phyloP scores from a whole-genome alignment of 1,140 invertebrate species.

The Mylabris phalerata region DNA sequence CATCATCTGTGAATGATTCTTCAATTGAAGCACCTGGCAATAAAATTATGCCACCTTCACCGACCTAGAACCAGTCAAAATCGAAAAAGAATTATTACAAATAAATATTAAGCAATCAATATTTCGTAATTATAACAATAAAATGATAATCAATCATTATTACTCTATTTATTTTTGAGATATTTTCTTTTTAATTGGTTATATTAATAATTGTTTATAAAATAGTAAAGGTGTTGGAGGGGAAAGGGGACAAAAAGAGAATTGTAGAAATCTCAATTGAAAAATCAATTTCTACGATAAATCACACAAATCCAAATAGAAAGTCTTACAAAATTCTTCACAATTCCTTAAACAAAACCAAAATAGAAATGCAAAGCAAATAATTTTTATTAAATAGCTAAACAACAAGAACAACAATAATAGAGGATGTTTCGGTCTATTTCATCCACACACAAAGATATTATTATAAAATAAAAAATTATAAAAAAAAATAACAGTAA shows the following conservation, averaged over 20 bases:
- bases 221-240: too few relatives aligned
- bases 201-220: too few relatives aligned
- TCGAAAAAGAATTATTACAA: neutral
- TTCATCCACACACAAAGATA: neutral
- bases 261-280: too few relatives aligned
- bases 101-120: neutral
- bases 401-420: constrained; percentile 1
- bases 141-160: neutral
- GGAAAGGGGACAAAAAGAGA: too few relatives aligned
- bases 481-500: too few relatives aligned
- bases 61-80: constrained; percentile 47
- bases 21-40: constrained; percentile 48
- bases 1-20: constrained; percentile 60
- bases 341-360: neutral
- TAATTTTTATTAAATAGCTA: constrained; percentile 9
- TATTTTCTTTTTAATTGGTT: too few relatives aligned
- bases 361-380: constrained; percentile 12
- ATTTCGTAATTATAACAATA: neutral
- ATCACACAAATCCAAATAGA: too few relatives aligned
- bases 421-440: constrained; percentile 15
- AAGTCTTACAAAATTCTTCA: too few relatives aligned
- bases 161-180: too few relatives aligned
- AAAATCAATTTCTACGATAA: too few relatives aligned
- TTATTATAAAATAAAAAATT: too few relatives aligned
- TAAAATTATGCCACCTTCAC: constrained; percentile 58